Evolutionary conservation across 2,113 vertebrate species (phyloP).

Genomic region (Chloebia gouldiae): DNA sequence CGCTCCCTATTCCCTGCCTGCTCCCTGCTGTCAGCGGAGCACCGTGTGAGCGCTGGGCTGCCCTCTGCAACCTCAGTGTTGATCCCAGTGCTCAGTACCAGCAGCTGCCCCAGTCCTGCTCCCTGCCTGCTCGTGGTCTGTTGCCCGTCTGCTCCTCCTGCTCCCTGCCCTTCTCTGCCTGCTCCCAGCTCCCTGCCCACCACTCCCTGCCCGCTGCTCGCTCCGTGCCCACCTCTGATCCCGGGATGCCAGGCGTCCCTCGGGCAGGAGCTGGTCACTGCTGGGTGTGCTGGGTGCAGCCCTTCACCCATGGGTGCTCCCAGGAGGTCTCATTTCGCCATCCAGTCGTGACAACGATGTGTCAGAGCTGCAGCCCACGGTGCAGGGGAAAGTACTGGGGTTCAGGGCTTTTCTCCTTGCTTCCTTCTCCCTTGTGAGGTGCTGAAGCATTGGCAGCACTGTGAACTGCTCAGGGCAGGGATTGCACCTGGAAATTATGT

Average conservation of each 20-base stretch:
- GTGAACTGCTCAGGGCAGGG: background rate
- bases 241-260: background rate
- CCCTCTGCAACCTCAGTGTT: background rate
- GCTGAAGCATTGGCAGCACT: background rate
- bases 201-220: background rate
- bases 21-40: background rate
- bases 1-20: background rate
- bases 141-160: background rate
- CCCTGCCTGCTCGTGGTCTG: background rate
- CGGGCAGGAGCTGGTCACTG: background rate
- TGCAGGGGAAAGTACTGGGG: background rate
- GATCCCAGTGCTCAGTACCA: background rate
- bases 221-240: background rate
- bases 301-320: background rate
- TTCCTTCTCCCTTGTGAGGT: background rate
- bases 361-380: conserved; percentile 1
- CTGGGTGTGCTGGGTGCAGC: background rate
- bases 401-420: background rate
- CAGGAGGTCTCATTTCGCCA: background rate
- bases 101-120: background rate
- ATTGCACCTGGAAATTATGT: background rate
- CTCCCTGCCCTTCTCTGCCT: background rate
- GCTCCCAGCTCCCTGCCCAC: background rate
- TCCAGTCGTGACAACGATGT: background rate
- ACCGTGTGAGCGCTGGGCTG: background rate